Evolutionary conservation across 2,113 vertebrate species (phyloP).

Genomic region (Pseudopipra pipra): DNA sequence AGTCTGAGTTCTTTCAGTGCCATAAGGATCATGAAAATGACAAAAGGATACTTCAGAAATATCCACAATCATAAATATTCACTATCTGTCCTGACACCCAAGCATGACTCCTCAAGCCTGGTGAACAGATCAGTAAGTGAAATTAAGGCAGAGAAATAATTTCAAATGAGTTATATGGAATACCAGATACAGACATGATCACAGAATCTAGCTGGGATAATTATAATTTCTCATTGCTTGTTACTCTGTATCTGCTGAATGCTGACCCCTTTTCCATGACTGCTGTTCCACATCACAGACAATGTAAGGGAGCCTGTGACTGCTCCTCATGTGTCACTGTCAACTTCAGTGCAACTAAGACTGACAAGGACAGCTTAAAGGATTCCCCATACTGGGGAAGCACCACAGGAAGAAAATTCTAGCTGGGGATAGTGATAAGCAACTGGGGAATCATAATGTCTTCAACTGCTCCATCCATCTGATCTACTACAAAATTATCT

Average conservation of each 20-base stretch:
- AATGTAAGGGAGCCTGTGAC: not conserved
- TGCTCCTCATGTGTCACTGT: not conserved
- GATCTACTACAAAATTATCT: not conserved
- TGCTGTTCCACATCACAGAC: not conserved
- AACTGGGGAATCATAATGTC: not conserved
- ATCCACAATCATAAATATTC: not conserved
- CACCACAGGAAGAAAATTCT: not conserved
- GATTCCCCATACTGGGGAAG: not conserved
- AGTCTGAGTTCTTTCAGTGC: not conserved
- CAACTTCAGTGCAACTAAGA: not conserved
- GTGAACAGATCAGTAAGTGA: not conserved
- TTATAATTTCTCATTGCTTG: not conserved
- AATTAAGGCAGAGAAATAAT: not conserved
- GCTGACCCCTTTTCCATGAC: not conserved
- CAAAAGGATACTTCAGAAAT: not conserved
- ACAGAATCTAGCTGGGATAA: not conserved
- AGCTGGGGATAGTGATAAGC: not conserved
- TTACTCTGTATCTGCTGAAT: not conserved
- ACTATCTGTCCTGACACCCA: not conserved
- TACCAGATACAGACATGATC: not conserved
- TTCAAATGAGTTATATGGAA: not conserved
- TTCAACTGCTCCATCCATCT: not conserved
- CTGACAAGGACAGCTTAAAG: not conserved
- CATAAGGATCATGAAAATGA: not conserved
- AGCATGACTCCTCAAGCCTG: not conserved